Evolutionary conservation across 1,140 invertebrate species (phyloP).

Genomic region (Caerostris darwini): DNA sequence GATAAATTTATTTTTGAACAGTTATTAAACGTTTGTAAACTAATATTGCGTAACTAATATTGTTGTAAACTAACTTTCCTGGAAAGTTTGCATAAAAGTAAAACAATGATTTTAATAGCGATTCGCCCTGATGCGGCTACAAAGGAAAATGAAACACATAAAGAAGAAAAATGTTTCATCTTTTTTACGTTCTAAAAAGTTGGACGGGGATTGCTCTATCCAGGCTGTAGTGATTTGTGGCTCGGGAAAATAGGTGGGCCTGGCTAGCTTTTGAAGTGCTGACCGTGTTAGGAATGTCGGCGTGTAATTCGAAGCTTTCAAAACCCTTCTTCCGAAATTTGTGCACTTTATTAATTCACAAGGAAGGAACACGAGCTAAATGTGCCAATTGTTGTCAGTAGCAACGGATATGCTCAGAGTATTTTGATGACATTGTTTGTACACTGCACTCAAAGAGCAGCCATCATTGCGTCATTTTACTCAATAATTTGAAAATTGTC

Average conservation of each 20-base stretch:
- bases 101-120: background rate
- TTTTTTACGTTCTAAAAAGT: background rate
- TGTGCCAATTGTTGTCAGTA: background rate
- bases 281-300: conserved; percentile 22
- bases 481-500: too few species aligned
- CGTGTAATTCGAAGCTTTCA: conserved; percentile 1
- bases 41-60: too few species aligned
- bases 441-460: too few species aligned
- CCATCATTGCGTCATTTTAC: too few species aligned
- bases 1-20: too few species aligned
- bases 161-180: background rate
- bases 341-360: conserved; percentile 8
- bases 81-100: background rate
- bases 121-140: background rate
- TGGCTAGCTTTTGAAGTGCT: background rate
- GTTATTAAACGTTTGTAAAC: too few species aligned
- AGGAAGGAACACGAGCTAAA: background rate
- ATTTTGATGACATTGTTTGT: background rate
- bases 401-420: background rate
- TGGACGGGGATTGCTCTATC: background rate
- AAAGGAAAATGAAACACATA: background rate
- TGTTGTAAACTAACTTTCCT: background rate
- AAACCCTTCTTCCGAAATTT: background rate
- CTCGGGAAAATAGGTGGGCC: background rate
- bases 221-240: conserved; percentile 18